Evolutionary conservation across 2,797 vertebrate species (phyloP).

Genomic region (Thaleichthys pacificus): DNA sequence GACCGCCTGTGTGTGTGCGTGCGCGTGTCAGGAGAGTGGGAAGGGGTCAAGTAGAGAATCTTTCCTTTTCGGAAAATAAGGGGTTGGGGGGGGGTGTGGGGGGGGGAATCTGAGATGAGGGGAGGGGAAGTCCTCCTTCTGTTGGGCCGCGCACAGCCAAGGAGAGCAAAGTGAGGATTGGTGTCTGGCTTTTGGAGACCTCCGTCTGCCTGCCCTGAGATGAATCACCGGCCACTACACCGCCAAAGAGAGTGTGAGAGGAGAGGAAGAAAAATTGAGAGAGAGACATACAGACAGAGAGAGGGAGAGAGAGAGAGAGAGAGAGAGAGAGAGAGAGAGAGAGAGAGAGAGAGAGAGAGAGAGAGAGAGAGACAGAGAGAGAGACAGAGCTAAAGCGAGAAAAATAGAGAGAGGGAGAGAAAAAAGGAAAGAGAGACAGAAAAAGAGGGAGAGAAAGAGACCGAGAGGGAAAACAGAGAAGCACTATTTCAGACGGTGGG

Average conservation of each 20-base stretch:
- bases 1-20: neutral
- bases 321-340: neutral
- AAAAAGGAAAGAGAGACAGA: neutral
- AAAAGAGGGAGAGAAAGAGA: neutral
- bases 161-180: too few species aligned
- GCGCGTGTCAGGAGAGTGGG: neutral
- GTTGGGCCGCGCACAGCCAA: neutral
- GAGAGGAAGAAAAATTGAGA: neutral
- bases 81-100: too few species aligned
- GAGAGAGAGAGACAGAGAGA: neutral
- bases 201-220: too few species aligned
- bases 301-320: slow-evolving; percentile 2
- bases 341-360: neutral
- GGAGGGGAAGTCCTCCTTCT: neutral
- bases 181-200: too few species aligned
- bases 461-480: neutral
- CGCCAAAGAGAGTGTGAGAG: neutral
- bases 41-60: neutral
- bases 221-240: too few species aligned
- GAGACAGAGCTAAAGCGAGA: neutral
- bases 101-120: too few species aligned
- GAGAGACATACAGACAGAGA: neutral
- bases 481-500: neutral
- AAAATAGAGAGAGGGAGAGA: neutral
- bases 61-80: neutral